These are phyloP conservation scores for Camelus bactrianus DNA, from an alignment of 2,113 vertebrate genomes.

Conservation along the genomic window DNA sequence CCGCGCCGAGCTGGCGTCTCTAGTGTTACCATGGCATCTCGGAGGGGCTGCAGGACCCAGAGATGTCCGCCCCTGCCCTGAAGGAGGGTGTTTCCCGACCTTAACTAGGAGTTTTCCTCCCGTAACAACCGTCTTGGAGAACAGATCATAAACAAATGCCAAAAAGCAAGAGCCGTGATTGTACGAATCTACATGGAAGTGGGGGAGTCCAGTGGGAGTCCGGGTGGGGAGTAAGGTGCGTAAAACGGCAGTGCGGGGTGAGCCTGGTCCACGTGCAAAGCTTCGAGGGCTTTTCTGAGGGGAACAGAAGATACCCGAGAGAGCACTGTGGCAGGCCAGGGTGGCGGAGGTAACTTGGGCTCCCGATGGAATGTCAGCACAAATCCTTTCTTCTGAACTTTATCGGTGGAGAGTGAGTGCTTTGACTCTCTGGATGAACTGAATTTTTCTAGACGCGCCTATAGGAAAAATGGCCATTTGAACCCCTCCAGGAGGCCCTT, in stretches of 20 bases:
- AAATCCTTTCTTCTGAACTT: neutral
- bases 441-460: conserved; percentile 10
- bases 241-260: neutral
- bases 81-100: neutral
- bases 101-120: neutral
- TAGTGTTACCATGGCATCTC: neutral
- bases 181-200: fast-evolving
- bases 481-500: neutral
- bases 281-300: neutral
- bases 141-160: fast-evolving
- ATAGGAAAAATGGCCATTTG: neutral
- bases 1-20: neutral
- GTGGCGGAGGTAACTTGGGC: neutral
- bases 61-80: neutral
- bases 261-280: neutral
- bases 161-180: fast-evolving
- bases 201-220: fast-evolving
- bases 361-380: neutral
- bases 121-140: fast-evolving
- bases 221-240: fast-evolving
- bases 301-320: neutral
- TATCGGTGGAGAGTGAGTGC: fast-evolving
- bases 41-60: neutral
- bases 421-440: neutral
- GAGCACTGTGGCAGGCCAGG: neutral